Conservation (phyloP, 2,113 vertebrate species). For the Rhea americana region DNA sequence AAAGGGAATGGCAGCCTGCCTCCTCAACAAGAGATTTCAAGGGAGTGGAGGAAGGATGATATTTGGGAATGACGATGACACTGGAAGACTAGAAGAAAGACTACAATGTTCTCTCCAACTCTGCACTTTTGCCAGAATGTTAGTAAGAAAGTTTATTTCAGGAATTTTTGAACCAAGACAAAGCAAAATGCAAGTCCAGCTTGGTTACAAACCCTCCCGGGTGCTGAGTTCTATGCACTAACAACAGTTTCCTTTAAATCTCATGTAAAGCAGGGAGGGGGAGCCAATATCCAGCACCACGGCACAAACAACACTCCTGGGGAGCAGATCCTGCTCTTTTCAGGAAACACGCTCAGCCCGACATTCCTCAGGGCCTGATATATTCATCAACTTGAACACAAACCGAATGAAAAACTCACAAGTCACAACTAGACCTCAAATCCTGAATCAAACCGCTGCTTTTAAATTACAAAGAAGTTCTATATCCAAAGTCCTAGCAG, state of each 20-base stretch:
- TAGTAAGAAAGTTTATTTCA: neutral
- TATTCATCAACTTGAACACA: neutral
- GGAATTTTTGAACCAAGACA: neutral
- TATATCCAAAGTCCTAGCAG: neutral
- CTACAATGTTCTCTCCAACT: neutral
- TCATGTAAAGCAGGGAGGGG: neutral
- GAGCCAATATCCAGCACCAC: neutral
- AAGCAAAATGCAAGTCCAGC: neutral
- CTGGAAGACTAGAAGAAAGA: neutral
- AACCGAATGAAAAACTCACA: neutral
- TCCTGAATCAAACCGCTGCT: neutral
- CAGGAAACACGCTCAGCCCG: neutral
- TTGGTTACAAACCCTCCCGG: neutral
- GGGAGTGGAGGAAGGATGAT: neutral
- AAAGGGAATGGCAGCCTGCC: neutral
- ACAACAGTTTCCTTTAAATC: neutral
- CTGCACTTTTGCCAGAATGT: neutral
- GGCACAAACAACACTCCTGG: neutral
- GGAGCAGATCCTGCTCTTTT: neutral
- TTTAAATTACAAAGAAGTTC: neutral
- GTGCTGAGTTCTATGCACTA: neutral
- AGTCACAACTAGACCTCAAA: neutral
- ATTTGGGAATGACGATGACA: neutral
- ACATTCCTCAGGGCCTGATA: neutral
- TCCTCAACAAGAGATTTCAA: neutral